phyloP scores from a whole-genome alignment of 2,113 vertebrate species.

The Mesitornis unicolor region DNA sequence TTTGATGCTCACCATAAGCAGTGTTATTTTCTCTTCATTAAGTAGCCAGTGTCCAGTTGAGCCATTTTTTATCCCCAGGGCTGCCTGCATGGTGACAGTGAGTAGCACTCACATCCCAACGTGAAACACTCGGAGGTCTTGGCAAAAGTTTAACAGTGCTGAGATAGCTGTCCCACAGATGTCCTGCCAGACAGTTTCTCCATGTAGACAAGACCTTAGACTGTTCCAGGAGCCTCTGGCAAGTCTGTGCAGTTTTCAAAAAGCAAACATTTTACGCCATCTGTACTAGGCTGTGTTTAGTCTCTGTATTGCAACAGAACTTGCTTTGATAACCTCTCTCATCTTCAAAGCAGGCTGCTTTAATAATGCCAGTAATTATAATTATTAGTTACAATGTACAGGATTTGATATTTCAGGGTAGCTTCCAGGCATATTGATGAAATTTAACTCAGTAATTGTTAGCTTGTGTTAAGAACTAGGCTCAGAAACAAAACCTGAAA shows the following conservation, averaged over 20 bases:
- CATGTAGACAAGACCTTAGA: neutral
- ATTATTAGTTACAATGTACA: neutral
- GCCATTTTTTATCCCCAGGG: neutral
- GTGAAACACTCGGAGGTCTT: accelerated
- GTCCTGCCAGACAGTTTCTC: neutral
- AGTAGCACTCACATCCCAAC: neutral
- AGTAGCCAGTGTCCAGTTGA: neutral
- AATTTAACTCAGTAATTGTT: neutral
- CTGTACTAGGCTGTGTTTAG: neutral
- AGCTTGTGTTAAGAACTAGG: neutral
- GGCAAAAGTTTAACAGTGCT: neutral
- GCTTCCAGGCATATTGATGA: neutral
- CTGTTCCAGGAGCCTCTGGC: neutral
- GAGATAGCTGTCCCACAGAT: neutral
- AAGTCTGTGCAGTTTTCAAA: neutral
- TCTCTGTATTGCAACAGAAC: neutral
- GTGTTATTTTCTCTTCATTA: neutral
- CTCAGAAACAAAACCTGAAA: neutral
- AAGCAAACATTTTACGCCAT: neutral
- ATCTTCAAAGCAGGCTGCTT: neutral
- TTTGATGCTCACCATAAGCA: neutral
- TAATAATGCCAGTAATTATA: neutral
- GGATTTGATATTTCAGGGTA: neutral
- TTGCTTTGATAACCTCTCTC: neutral
- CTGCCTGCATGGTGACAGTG: accelerated